Conservation (phyloP, 2,797 vertebrate genomes). For the Myioborus miniatus region DNA sequence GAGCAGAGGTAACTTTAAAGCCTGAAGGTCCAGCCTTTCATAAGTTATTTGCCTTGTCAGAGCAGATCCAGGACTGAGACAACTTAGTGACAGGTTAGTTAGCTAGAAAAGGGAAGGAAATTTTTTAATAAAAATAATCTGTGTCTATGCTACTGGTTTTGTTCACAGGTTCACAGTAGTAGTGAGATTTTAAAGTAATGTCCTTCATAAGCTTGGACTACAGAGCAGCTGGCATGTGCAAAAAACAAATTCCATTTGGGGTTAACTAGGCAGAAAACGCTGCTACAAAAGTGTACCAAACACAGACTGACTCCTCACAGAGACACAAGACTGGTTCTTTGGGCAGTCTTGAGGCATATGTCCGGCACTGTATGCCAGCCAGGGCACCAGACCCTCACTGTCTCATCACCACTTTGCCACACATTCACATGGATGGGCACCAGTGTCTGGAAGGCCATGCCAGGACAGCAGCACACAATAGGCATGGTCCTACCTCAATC, state of each 20-base stretch:
- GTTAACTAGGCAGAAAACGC: background rate
- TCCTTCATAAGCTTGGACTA: background rate
- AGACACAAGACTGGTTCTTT: background rate
- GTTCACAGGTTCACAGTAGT: background rate
- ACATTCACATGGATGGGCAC: background rate
- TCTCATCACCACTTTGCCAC: background rate
- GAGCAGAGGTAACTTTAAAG: background rate
- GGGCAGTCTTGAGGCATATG: background rate
- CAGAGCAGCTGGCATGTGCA: background rate
- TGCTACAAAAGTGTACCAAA: background rate
- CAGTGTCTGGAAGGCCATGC: accelerated
- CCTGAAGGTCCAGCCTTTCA: background rate
- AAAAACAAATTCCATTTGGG: background rate
- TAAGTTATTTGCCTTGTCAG: background rate
- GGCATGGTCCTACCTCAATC: background rate
- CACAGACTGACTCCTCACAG: accelerated
- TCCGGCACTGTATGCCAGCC: background rate
- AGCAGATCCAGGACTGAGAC: background rate
- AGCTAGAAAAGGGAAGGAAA: background rate
- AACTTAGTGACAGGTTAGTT: background rate
- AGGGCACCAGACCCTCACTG: background rate
- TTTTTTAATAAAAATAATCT: background rate
- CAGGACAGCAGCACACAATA: accelerated
- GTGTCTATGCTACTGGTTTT: background rate
- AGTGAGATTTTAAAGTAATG: background rate